Base-by-base conservation (phyloP, 2,797 vertebrate species). In the Acrossocheilus wenchowensis region DNA sequence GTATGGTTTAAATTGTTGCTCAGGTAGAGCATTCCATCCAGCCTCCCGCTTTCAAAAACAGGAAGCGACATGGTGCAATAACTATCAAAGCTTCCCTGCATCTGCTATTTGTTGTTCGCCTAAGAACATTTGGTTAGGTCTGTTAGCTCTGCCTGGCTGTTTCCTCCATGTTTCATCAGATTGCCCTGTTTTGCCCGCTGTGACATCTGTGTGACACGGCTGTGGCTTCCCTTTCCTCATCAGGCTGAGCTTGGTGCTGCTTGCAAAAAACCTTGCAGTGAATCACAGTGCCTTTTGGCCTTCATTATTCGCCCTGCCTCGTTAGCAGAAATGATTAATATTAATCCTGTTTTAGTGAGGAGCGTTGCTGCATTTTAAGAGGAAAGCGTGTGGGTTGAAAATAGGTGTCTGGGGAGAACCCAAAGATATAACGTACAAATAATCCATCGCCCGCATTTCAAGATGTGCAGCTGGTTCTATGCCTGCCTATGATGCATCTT, bases 281-380 rank as follows among this genome's bases (percentile, higher is more conserved):
- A 91, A 88, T 90, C 88, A 86, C 84, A 66, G 79, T 41, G 85
- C 84, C 36, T 78, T 80, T 91, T 50, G 48, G 82, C 87, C 84
- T 85, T 90, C 86, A 90, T 89, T 90, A 89, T 90, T 78, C 72
- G 48, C 86, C 84, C 85, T 71, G 88, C 88, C 90, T 92, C 78
- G 83, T 93, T 92, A 92, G 88, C 89, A 86, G 68, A 82, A 87
- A 88, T 90, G 88, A 93, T 93, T 92, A 91, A 94, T 93, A 93
- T 94, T 92, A 90, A 94, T 95, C 90, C 92, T 88, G 89, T 92
- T 93, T 92, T 92, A 85, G 72, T 92, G 89, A 91, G 75, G 54
- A 89, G 85, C 64, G 60, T 83, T 86, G 85, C 90, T 69, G 89
- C 87, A 88, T 92, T 91, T 92, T 91, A 91, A 87, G 77, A 86